Conservation (phyloP, 2,113 vertebrate genomes). For the Phrynosoma blainvillii region DNA sequence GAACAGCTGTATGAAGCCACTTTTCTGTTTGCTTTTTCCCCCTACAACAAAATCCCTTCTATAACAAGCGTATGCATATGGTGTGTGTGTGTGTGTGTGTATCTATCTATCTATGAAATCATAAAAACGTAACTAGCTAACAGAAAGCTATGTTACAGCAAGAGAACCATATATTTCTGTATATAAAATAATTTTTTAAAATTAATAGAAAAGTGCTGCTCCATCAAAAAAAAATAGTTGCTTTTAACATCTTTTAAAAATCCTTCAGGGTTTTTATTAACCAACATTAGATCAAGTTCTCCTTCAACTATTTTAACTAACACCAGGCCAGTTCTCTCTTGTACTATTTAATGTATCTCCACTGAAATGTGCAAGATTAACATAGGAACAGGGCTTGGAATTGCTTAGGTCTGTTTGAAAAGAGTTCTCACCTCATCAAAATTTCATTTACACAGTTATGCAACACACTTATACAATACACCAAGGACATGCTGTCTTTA, state of each 20-base stretch:
- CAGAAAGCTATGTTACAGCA: neutral
- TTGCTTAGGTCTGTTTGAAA: neutral
- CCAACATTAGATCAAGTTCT: neutral
- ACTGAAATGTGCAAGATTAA: neutral
- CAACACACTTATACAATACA: neutral
- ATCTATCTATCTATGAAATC: too few species aligned
- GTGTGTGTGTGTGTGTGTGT: too few species aligned
- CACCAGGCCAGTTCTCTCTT: neutral
- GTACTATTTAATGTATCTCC: neutral
- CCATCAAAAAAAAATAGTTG: neutral
- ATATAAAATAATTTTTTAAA: neutral
- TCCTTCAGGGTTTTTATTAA: neutral
- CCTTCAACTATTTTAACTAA: neutral
- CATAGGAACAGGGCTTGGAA: neutral
- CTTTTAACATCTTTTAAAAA: too few species aligned
- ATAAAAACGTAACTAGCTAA: neutral
- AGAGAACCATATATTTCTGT: neutral
- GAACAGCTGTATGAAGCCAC: neutral
- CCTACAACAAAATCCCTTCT: neutral
- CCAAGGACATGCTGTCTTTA: neutral
- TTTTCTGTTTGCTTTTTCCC: neutral
- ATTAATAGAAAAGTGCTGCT: neutral
- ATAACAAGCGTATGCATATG: too few species aligned
- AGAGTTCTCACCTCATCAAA: neutral
- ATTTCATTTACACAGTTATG: slow-evolving; percentile 8